phyloP scores from a whole-genome alignment of 2,888 invertebrate genomes.

The Ashinkailepas kermadecensis region DNA sequence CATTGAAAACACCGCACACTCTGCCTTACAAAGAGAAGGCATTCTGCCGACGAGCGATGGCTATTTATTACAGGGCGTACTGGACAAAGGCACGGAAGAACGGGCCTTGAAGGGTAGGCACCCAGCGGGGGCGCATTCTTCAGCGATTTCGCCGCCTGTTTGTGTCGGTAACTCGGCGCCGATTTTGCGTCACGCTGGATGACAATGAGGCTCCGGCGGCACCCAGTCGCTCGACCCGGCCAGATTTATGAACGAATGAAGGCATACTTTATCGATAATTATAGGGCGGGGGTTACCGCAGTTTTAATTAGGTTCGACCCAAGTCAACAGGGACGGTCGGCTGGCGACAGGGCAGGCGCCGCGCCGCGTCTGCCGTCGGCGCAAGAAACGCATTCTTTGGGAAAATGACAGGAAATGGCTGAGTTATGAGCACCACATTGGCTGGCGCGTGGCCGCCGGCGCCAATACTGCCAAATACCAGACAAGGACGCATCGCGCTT shows the following conservation, averaged over 20 bases:
- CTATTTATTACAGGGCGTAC: no score
- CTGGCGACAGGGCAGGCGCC: not conserved
- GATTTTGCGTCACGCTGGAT: no score
- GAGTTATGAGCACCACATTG: not conserved
- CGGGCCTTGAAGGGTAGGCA: no score
- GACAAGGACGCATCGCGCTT: not conserved
- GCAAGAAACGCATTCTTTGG: conserved; percentile 9
- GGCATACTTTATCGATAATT: conserved; percentile 9
- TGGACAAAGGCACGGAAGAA: no score
- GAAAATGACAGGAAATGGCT: conserved; percentile 19
- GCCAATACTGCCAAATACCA: not conserved
- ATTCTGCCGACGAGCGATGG: no score
- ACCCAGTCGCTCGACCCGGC: not conserved
- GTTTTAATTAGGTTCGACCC: conserved; percentile 2
- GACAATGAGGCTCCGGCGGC: not conserved
- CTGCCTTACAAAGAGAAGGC: no score
- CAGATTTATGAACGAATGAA: conserved; percentile 7
- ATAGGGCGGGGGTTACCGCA: not conserved
- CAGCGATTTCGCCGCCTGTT: no score
- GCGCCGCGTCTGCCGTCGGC: not conserved
- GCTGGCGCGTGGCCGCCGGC: not conserved
- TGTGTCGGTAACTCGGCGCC: no score
- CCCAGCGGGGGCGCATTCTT: no score
- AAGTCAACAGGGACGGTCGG: not conserved
- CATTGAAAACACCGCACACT: no score